Percentiles rank a stretch among this genome's conserved stretches.
phyloP scores from a whole-genome alignment of 1,140 invertebrate species.

The Laupala kohalensis region DNA sequence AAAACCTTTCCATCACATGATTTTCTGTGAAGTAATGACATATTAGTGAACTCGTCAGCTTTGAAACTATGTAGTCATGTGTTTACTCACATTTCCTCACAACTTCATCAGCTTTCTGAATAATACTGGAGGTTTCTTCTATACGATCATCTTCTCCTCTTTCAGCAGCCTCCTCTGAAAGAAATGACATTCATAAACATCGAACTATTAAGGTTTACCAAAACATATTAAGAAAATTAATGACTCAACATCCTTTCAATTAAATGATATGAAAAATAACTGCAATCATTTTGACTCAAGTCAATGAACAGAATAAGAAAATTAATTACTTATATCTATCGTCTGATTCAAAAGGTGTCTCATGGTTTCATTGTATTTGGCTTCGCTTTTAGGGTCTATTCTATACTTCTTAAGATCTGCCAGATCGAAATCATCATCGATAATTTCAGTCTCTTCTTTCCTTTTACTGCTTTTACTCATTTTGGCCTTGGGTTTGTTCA shows the following conservation, averaged over 20 bases:
- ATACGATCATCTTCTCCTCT: not conserved
- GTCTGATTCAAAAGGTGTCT: not conserved
- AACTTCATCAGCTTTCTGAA: not conserved
- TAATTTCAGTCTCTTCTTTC: too few relatives aligned
- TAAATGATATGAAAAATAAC: not conserved
- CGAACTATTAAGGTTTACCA: not conserved
- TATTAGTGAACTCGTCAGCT: too few relatives aligned
- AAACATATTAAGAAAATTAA: not conserved
- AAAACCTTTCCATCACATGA: too few relatives aligned
- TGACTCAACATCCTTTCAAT: too few relatives aligned
- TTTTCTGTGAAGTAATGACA: too few relatives aligned
- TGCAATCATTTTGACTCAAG: too few relatives aligned
- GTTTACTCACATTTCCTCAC: not conserved
- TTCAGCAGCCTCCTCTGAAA: not conserved
- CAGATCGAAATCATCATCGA: too few relatives aligned
- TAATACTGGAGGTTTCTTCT: not conserved
- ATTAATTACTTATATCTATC: not conserved
- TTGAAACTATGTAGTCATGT: too few relatives aligned
- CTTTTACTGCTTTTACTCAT: too few relatives aligned
- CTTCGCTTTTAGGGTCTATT: too few relatives aligned
- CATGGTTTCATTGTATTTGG: slow-evolving; percentile 4
- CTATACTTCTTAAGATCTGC: too few relatives aligned
- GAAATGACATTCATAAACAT: not conserved
- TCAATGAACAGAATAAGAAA: not conserved
- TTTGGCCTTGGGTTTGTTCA: too few relatives aligned